Conservation (phyloP, 2,888 invertebrate species). For the Hofmannophila pseudospretella region DNA sequence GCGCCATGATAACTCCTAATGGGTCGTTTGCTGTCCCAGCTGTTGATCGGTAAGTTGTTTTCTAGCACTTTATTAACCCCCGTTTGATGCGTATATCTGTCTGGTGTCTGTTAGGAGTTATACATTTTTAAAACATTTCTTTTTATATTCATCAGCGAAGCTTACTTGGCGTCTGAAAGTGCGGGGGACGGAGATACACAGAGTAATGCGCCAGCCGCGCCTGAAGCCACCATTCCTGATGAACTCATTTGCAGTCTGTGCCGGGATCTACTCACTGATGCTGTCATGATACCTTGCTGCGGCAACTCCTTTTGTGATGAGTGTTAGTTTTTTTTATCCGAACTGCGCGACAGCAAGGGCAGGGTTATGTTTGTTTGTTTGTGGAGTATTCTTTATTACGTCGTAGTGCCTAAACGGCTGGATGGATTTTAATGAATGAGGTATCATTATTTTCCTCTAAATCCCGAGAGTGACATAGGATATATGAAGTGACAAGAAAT, state of each 20-base stretch:
- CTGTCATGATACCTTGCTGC: constrained; percentile 98
- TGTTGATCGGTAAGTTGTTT: constrained; percentile 85
- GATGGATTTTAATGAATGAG: too few relatives aligned
- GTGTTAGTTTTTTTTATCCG: constrained; percentile 83
- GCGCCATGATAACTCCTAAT: constrained; percentile 93
- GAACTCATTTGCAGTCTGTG: constrained; percentile 96
- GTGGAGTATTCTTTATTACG: too few relatives aligned
- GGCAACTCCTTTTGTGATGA: constrained; percentile 99
- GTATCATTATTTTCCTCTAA: too few relatives aligned
- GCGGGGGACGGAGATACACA: constrained; percentile 80
- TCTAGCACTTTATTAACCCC: too few relatives aligned
- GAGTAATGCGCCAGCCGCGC: constrained; percentile 80
- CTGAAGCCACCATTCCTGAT: constrained; percentile 89
- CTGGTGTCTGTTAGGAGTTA: too few relatives aligned
- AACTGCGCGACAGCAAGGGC: neutral
- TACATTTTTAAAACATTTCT: too few relatives aligned
- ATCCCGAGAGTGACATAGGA: too few relatives aligned
- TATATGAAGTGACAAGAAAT: too few relatives aligned
- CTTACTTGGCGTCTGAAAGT: constrained; percentile 82
- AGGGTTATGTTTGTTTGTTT: neutral
- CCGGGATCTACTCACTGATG: constrained; percentile 94
- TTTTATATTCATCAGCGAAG: constrained; percentile 84
- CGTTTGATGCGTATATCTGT: too few relatives aligned
- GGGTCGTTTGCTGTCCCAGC: constrained; percentile 93
- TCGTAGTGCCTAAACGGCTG: too few relatives aligned